phyloP scores from a whole-genome alignment of 1,140 invertebrate species.

The Panulirus ornatus region DNA sequence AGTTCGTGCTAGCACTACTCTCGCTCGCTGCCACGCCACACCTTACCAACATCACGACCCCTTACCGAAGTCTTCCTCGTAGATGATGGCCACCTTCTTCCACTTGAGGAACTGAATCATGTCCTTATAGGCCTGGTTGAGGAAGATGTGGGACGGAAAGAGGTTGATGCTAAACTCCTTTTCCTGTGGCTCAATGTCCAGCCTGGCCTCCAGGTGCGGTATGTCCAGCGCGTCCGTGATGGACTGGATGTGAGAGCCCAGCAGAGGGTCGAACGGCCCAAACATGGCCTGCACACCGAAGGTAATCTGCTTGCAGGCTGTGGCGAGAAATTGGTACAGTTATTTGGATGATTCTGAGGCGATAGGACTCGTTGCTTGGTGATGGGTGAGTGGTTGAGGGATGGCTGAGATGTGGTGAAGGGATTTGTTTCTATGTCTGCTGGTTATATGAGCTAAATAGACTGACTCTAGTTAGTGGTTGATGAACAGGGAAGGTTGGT shows the following conservation, averaged over 20 bases:
- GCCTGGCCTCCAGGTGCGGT: conserved; percentile 89
- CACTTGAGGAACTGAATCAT: conserved; percentile 93
- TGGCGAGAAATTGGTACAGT: no score
- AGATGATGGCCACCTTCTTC: conserved; percentile 95
- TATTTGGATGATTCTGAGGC: no score
- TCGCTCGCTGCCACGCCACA: no score
- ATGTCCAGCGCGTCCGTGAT: conserved; percentile 93
- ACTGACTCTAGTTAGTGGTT: no score
- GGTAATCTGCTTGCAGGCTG: conserved; percentile 92
- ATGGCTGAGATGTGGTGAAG: no score
- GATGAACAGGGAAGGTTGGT: no score
- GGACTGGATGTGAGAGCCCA: conserved; percentile 91
- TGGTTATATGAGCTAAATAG: no score
- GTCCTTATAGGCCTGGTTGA: conserved; percentile 92
- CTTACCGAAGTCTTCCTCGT: conserved; percentile 92
- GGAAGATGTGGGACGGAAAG: conserved; percentile 90
- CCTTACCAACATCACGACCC: conserved; percentile 43
- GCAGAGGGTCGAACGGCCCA: conserved; percentile 89
- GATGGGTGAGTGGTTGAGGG: no score
- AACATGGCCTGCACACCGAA: conserved; percentile 92
- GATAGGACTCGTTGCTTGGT: no score
- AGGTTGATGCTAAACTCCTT: conserved; percentile 93
- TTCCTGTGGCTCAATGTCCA: conserved; percentile 76
- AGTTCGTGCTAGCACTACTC: no score
- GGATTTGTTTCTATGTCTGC: no score